Base-by-base conservation (phyloP, 2,797 vertebrate genomes). In the Myotis planiceps region DNA sequence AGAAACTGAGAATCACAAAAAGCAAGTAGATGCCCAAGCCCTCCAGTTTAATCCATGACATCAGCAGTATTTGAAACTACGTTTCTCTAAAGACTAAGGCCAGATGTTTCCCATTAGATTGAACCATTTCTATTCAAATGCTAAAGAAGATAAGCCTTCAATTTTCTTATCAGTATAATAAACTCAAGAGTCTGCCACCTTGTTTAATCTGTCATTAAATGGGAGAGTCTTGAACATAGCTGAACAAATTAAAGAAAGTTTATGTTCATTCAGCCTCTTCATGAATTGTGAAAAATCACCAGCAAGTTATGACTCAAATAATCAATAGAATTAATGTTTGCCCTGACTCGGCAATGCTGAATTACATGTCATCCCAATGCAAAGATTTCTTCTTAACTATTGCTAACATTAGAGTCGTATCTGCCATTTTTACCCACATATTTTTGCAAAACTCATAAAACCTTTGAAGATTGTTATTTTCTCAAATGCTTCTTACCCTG, bases 391-490 rank as follows among this genome's bases (percentile, higher is more conserved):
- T 34, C 51, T 65, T 80, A 75, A 79, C 39, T 7, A 13, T 37
- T 25, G 18, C 12, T 95, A 60, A 68, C 29, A 12, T 55, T 75
- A 27, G 18, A 87, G 18, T 8, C 3, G 0, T 51, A 13, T 34
- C 66, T 81, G 87, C 68, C 58, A n/a, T 95, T 87, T 47, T 58
- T 19, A 87, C 23, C 39, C 16, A 86, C 1, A 16, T 6, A 10
- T 60, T 78, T 86, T 90, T 27, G 14, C 69, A 76, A 92, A 95
- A 82, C 37, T 74, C 74, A n/a, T 60, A 71, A 76, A 78, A 74
- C 5, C 42, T 90, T 90, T 84, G 27, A 95, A 94, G 27, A 69
- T n/a, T 49, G 72, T 68, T 74, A 72, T 93, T 84, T 68, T 93
- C 51, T 65, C 81, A 79, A 25, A 9, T 83, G 80, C 5, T 45